Percentiles rank a stretch among this genome's conserved stretches.
phyloP scores from a whole-genome alignment of 2,888 invertebrate genomes.

The Cactoblastis cactorum region DNA sequence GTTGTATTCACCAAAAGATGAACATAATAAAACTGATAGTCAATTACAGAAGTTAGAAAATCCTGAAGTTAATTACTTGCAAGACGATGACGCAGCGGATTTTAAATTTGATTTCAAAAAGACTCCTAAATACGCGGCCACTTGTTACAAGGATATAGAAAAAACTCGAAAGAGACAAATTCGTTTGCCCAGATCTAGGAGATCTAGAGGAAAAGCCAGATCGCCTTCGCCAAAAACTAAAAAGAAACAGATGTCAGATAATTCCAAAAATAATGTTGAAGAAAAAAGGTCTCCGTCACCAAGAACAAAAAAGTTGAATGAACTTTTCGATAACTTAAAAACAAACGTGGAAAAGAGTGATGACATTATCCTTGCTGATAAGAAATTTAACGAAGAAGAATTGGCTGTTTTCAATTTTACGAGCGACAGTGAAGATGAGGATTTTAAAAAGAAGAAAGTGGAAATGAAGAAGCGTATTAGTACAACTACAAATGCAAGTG shows the following conservation, averaged over 20 bases:
- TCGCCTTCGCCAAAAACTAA: conserved; percentile 43
- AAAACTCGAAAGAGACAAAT: conserved; percentile 39
- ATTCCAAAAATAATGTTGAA: background rate
- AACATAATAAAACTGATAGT: conserved; percentile 22
- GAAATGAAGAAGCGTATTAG: conserved; percentile 33
- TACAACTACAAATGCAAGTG: conserved; percentile 29
- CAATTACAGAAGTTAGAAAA: conserved; percentile 15
- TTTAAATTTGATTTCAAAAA: conserved; percentile 25
- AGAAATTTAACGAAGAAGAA: conserved; percentile 28
- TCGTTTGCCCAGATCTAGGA: conserved; percentile 34
- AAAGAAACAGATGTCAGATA: conserved; percentile 21
- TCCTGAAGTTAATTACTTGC: background rate
- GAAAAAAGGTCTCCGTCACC: conserved; percentile 36
- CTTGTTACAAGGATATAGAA: conserved; percentile 57
- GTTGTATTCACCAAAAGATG: conserved; percentile 60
- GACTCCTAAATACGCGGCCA: conserved; percentile 35
- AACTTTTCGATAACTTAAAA: conserved; percentile 52
- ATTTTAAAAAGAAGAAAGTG: conserved; percentile 44
- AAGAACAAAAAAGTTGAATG: conserved; percentile 41
- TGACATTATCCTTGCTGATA: conserved; percentile 36
- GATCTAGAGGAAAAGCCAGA: conserved; percentile 21
- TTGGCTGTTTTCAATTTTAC: conserved; percentile 48
- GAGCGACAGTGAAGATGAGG: conserved; percentile 60
- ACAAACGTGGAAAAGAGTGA: conserved; percentile 37
- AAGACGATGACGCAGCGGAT: conserved; percentile 27